Percentiles rank a stretch among this genome's conserved stretches.
Conservation (phyloP, 2,797 vertebrate species). For the Sparidentex hasta region DNA sequence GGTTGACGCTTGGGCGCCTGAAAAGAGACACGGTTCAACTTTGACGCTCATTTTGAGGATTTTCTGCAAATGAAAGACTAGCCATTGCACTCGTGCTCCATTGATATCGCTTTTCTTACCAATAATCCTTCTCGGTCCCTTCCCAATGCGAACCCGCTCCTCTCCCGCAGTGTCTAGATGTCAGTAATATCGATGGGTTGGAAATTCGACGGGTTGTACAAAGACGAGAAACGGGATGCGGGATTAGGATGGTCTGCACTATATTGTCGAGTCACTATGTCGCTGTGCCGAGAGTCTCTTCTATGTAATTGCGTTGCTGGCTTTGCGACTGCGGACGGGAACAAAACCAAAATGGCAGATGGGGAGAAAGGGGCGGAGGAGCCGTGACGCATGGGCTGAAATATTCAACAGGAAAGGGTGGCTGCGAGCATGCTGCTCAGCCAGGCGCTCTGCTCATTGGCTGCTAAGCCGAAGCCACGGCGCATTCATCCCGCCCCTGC, state of each 20-base stretch:
- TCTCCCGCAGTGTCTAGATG: slow-evolving; percentile 74
- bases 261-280: slow-evolving; percentile 90
- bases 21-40: not conserved
- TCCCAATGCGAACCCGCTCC: slow-evolving; percentile 88
- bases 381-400: slow-evolving; percentile 76
- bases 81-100: slow-evolving; percentile 78
- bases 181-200: slow-evolving; percentile 63
- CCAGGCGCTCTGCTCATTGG: slow-evolving; percentile 64
- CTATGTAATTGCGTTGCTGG: slow-evolving; percentile 81
- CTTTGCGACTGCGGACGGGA: slow-evolving; percentile 86
- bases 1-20: accelerated
- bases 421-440: slow-evolving; percentile 54
- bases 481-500: slow-evolving; percentile 64
- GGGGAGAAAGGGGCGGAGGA: slow-evolving; percentile 81
- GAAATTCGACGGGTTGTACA: slow-evolving; percentile 43
- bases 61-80: slow-evolving; percentile 53
- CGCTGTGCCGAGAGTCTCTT: slow-evolving; percentile 72
- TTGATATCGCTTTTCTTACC: slow-evolving; percentile 86
- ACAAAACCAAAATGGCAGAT: slow-evolving; percentile 94
- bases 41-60: not conserved
- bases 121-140: slow-evolving; percentile 91
- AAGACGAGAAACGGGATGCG: slow-evolving; percentile 55
- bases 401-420: slow-evolving; percentile 72
- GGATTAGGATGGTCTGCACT: slow-evolving; percentile 68
- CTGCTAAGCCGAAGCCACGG: slow-evolving; percentile 13